phyloP scores from a whole-genome alignment of 2,888 invertebrate species.

The Belgica antarctica region DNA sequence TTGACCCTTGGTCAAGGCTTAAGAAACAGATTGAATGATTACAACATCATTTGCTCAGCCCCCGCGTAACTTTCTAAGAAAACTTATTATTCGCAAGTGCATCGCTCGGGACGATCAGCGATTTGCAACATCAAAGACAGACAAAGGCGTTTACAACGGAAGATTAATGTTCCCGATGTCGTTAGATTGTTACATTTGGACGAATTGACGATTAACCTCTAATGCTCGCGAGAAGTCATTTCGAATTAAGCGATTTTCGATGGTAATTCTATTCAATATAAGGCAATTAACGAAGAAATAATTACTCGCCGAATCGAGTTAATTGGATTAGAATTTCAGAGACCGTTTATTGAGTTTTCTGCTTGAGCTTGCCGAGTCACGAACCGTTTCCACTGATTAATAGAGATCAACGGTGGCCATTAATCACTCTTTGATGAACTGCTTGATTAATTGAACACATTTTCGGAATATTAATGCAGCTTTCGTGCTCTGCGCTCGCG shows the following conservation, averaged over 20 bases:
- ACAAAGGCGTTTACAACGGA: not conserved
- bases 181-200: no score
- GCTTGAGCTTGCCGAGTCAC: constrained; percentile 15
- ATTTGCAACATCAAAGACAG: not conserved
- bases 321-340: constrained; percentile 25
- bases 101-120: not conserved
- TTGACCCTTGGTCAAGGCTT: no score
- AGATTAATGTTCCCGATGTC: not conserved
- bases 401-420: not conserved
- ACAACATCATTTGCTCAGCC: no score
- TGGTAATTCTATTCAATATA: constrained; percentile 18
- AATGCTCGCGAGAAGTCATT: not conserved
- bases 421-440: not conserved
- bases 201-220: constrained; percentile 18
- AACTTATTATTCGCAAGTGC: no score
- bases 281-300: not conserved
- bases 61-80: not conserved
- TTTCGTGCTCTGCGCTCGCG: not conserved
- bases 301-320: not conserved
- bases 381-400: not conserved
- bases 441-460: constrained; percentile 23
- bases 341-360: constrained; percentile 21
- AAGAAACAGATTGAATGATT: no score
- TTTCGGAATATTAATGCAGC: not conserved
- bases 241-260: constrained; percentile 14